phyloP scores from a whole-genome alignment of 2,113 vertebrate genomes.

The Platycercus adscitus region DNA sequence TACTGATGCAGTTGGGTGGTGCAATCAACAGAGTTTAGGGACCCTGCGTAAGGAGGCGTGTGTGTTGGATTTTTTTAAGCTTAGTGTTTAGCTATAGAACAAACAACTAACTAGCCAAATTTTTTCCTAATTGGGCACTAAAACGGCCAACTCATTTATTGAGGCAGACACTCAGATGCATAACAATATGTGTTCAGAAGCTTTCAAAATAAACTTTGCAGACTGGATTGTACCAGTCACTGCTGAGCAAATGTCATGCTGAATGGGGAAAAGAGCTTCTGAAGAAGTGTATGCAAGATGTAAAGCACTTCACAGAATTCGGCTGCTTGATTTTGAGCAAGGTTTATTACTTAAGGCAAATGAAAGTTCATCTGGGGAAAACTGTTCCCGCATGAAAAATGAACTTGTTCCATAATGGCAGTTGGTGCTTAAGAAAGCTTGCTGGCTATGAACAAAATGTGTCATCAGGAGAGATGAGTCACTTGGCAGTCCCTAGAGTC shows the following conservation, averaged over 20 bases:
- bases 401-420: background rate
- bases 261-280: background rate
- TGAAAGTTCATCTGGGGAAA: background rate
- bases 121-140: background rate
- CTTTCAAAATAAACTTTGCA: background rate
- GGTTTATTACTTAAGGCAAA: background rate
- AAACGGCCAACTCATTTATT: background rate
- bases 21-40: background rate
- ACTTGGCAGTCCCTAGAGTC: background rate
- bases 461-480: slow-evolving; percentile 7
- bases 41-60: rapidly evolving
- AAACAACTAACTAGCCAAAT: background rate
- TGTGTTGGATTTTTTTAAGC: background rate
- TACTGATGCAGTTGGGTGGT: background rate
- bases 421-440: background rate
- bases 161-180: background rate
- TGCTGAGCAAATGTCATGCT: background rate
- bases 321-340: background rate
- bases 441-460: background rate
- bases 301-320: background rate
- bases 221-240: background rate
- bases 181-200: background rate
- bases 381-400: background rate
- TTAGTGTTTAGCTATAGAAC: background rate
- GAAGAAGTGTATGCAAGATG: background rate